Percentiles rank a stretch among this genome's conserved stretches.
Conservation (phyloP, 2,797 vertebrate species). For the Poeciliopsis paucimaculata region DNA sequence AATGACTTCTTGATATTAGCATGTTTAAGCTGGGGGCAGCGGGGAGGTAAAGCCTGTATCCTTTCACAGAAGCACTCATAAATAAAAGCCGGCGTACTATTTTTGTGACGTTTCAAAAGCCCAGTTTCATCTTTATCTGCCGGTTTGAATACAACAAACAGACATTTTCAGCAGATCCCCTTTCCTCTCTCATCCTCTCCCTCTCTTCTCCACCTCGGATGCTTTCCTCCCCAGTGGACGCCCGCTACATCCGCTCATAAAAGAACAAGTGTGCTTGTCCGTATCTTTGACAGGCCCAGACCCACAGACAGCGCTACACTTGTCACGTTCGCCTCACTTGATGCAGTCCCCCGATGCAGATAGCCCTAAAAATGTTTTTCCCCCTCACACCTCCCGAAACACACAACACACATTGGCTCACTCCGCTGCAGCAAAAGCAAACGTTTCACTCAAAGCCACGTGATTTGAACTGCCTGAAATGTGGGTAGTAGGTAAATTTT, state of each 20-base stretch:
- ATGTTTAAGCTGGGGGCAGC: not conserved
- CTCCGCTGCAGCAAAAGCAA: slow-evolving; percentile 34
- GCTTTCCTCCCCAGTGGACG: slow-evolving; percentile 40
- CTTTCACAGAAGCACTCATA: not conserved
- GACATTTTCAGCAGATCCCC: not conserved
- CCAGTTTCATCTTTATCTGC: not conserved
- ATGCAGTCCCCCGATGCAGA: slow-evolving; percentile 48
- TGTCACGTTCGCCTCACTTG: slow-evolving; percentile 48
- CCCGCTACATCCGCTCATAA: slow-evolving; percentile 53
- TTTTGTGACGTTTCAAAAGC: slow-evolving; percentile 1
- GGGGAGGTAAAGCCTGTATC: not conserved
- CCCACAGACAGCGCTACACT: slow-evolving; percentile 40
- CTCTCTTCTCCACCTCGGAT: slow-evolving; percentile 32
- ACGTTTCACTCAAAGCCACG: slow-evolving; percentile 35
- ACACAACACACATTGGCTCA: slow-evolving; percentile 28
- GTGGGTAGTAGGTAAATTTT: slow-evolving; percentile 35
- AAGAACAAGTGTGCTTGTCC: slow-evolving; percentile 62
- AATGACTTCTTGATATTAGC: not conserved
- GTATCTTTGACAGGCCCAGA: slow-evolving; percentile 58
- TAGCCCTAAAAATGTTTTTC: slow-evolving; percentile 31
- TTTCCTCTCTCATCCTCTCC: not conserved
- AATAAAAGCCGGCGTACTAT: not conserved
- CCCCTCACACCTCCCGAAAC: slow-evolving; percentile 7
- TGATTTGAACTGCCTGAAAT: slow-evolving; percentile 31
- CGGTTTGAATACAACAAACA: slow-evolving; percentile 9